phyloP scores from a whole-genome alignment of 1,140 invertebrate genomes.

The Eueides isabella region DNA sequence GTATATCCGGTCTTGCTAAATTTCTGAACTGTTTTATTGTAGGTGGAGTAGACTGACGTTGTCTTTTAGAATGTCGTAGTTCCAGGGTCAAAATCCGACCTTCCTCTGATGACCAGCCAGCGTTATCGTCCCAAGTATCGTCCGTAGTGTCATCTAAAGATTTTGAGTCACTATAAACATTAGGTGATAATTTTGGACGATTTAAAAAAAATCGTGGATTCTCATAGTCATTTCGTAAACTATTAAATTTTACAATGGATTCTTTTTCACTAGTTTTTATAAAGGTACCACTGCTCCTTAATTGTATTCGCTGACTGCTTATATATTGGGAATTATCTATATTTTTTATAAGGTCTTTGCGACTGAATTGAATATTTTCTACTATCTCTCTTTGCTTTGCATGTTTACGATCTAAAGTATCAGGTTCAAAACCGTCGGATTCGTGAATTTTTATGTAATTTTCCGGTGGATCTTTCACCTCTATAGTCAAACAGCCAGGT shows the following conservation, averaged over 20 bases:
- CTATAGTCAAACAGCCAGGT: constrained; percentile 89
- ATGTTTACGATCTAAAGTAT: constrained; percentile 92
- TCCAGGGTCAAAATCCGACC: constrained; percentile 85
- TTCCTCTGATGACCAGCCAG: constrained; percentile 76
- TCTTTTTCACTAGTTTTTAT: constrained; percentile 76
- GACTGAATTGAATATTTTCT: constrained; percentile 67
- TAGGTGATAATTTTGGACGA: constrained; percentile 53
- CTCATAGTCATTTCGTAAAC: constrained; percentile 88
- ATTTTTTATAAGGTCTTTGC: constrained; percentile 73
- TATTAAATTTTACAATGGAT: constrained; percentile 83
- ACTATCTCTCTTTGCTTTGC: constrained; percentile 81
- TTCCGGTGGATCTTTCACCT: constrained; percentile 88
- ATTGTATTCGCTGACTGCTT: constrained; percentile 80
- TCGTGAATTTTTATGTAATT: constrained; percentile 87
- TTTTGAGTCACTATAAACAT: constrained; percentile 55
- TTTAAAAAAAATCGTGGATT: constrained; percentile 77
- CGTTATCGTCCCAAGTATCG: constrained; percentile 56
- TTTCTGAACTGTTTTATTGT: constrained; percentile 74
- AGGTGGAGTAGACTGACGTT: constrained; percentile 82
- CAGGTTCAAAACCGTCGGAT: constrained; percentile 91
- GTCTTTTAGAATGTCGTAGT: constrained; percentile 86
- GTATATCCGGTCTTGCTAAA: constrained; percentile 84
- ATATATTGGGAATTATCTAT: constrained; percentile 83
- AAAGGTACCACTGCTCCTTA: constrained; percentile 84
- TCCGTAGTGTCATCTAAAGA: constrained; percentile 51